Percentiles rank a stretch among this genome's conserved stretches.
Evolutionary conservation across 2,888 invertebrate species (phyloP).

Genomic region (Phengaris alcon): DNA sequence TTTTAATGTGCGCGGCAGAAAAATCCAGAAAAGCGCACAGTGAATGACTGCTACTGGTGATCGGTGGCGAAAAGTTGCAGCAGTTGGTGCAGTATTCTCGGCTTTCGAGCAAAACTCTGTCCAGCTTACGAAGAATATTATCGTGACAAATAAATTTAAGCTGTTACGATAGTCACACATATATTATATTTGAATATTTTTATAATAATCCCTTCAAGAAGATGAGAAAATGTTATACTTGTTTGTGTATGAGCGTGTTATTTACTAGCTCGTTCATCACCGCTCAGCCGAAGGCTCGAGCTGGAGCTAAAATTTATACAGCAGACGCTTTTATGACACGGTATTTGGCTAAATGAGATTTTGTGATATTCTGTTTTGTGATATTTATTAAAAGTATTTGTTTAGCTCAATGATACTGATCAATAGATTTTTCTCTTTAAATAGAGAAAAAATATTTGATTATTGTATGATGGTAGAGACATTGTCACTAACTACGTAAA

Average conservation of each 20-base stretch:
- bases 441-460: too few species aligned
- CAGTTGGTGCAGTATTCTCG: too few species aligned
- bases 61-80: too few species aligned
- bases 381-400: background rate
- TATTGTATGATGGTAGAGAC: too few species aligned
- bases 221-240: background rate
- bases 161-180: background rate
- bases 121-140: too few species aligned
- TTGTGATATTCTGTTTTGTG: background rate
- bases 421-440: too few species aligned
- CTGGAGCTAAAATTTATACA: background rate
- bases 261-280: background rate
- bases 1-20: too few species aligned
- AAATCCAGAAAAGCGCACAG: too few species aligned
- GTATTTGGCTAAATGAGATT: background rate
- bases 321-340: constrained; percentile 3
- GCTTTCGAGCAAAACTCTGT: too few species aligned
- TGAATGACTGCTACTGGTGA: too few species aligned
- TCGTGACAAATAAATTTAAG: too few species aligned
- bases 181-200: background rate
- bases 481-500: too few species aligned
- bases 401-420: background rate
- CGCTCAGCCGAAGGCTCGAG: background rate
- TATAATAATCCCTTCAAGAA: background rate
- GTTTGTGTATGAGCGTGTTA: background rate